Evolutionary conservation across 30 jellyfish, hydroid and myxozoan genomes (phyloP), one percentile per base, ranked within the genome.

Genomic region (Haliclystus octoradiatus): DNA sequence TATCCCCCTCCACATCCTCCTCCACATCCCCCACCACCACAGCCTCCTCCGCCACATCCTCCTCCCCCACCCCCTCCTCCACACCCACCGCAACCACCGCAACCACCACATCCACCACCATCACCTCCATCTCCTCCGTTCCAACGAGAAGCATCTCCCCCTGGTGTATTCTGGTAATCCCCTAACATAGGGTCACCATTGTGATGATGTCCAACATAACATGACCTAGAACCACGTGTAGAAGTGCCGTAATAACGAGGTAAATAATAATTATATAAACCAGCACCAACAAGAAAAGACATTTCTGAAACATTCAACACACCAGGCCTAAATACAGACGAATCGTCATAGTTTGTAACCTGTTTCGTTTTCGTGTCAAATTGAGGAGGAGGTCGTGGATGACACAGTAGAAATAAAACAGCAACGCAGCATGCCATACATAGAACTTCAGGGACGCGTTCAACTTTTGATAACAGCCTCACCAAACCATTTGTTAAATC

Each of bases 341-440:
- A 19, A 4, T 24, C 29, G 4, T 71, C 25, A 9, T 75, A 61
- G 33, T 73, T 34, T 0, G 92, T 53, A 5, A 61, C 24, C 68
- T 57, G 31, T 1, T 40, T 69, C 7, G 83, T 82, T 2, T 28
- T 60, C 22, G 68, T 72, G 57, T 53, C 82, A 2, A 4, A 31
- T 29, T 88, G 84, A 1, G 95, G 95, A 12, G 92, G 63, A 5
- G 85, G 77, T 34, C 95, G 52, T 22, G 92, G 85, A 35, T 83
- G 95, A 53, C 95, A 83, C 34, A 83, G 74, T 23, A 81, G 73
- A 67, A 67, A 83, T 32, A 76, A 69, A 0, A 83, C 85, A 12
- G 95, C 95, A 28, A 83, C 27, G 64, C 92, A 66, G 13, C 77
- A 68, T 9, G 75, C 84, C 3, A 83, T 26, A 47, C 92, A 51